Conservation (phyloP, 2,797 vertebrate species). For the Argentina silus region DNA sequence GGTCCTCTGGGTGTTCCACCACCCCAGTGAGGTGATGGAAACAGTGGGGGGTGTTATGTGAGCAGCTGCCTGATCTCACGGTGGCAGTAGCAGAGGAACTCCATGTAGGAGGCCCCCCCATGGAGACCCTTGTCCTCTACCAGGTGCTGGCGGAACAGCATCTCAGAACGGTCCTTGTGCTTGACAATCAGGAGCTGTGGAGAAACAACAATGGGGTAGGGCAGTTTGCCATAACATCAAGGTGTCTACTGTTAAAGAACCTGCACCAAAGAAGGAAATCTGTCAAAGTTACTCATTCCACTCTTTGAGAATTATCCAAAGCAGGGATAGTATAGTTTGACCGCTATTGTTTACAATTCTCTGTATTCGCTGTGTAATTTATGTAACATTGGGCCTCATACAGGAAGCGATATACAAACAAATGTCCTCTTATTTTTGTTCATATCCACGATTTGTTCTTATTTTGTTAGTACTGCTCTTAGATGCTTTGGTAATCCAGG, state of each 20-base stretch:
- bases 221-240: no score
- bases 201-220: neutral
- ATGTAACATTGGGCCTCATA: no score
- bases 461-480: no score
- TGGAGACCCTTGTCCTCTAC: slow-evolving; percentile 93
- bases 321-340: no score
- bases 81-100: slow-evolving; percentile 94
- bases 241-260: no score
- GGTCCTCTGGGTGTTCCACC: slow-evolving; percentile 27
- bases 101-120: slow-evolving; percentile 90
- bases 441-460: no score
- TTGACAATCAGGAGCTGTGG: slow-evolving; percentile 87
- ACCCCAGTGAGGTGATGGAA: neutral
- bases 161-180: slow-evolving; percentile 89
- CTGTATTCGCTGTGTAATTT: no score
- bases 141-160: slow-evolving; percentile 89
- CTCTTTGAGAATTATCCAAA: neutral
- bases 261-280: neutral
- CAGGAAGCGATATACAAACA: no score
- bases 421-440: no score
- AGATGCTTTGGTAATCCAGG: no score
- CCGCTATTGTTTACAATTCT: no score
- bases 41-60: slow-evolving; percentile 73
- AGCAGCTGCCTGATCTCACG: slow-evolving; percentile 94
- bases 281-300: neutral